A percentile compares a stretch with the other conserved stretches of the same genome.
Conservation (phyloP, 1,140 invertebrate genomes). For the Myzus persicae region DNA sequence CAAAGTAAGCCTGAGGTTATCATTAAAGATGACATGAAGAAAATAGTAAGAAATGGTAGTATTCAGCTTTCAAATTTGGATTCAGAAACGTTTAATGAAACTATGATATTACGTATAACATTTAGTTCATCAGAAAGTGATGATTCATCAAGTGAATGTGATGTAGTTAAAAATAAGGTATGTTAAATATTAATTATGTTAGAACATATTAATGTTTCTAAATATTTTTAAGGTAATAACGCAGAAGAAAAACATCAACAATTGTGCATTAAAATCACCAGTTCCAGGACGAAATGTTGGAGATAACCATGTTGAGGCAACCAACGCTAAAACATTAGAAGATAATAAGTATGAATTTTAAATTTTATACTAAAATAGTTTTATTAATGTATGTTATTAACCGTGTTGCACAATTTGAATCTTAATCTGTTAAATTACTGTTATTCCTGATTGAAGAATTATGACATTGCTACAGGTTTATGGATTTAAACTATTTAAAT, state of each 20-base stretch:
- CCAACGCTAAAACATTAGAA: not conserved
- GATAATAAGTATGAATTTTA: slow-evolving; percentile 23
- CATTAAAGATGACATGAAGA: not conserved
- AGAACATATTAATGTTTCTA: not conserved
- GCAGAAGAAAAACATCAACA: not conserved
- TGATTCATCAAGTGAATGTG: slow-evolving; percentile 36
- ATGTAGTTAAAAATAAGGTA: not conserved
- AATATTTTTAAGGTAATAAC: not conserved
- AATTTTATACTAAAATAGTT: not conserved
- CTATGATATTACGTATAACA: slow-evolving; percentile 41
- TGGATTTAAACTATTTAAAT: not conserved
- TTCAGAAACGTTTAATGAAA: slow-evolving; percentile 47
- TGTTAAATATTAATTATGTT: not conserved
- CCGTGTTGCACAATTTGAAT: not conserved
- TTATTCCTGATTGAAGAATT: not conserved
- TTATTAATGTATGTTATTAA: not conserved
- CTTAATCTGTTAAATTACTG: not conserved
- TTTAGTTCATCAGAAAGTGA: slow-evolving; percentile 51
- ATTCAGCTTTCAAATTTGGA: slow-evolving; percentile 50
- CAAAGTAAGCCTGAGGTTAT: not conserved
- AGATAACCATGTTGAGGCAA: not conserved
- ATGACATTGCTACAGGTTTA: not conserved
- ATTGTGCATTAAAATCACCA: not conserved
- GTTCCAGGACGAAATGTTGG: not conserved
- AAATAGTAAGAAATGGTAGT: slow-evolving; percentile 51